Evolutionary conservation across 2,797 vertebrate genomes (phyloP).

Genomic region (Huso huso): DNA sequence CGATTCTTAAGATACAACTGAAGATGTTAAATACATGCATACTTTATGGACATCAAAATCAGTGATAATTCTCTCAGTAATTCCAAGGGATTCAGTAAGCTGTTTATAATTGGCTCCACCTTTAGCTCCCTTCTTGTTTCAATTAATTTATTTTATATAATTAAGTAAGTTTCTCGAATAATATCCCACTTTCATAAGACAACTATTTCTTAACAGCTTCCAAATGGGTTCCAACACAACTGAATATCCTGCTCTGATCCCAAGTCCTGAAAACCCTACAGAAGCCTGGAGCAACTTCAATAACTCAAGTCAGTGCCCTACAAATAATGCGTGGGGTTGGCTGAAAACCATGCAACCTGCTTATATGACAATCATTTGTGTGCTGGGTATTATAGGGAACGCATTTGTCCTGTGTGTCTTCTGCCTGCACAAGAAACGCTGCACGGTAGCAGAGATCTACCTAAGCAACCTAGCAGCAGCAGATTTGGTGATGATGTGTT

Average conservation of each 20-base stretch:
- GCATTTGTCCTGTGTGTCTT: constrained; percentile 63
- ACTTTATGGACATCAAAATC: too few relatives aligned
- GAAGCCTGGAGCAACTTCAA: constrained; percentile 23
- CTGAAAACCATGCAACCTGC: constrained; percentile 48
- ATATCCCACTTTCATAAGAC: neutral
- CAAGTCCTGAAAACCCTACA: neutral
- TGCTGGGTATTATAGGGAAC: constrained; percentile 67
- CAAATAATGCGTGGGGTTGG: constrained; percentile 51
- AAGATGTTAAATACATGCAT: too few relatives aligned
- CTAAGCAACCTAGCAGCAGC: constrained; percentile 72
- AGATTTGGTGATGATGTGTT: constrained; percentile 66
- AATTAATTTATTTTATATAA: too few relatives aligned
- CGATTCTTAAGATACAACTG: too few relatives aligned
- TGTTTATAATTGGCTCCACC: too few relatives aligned
- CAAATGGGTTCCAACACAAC: constrained; percentile 34
- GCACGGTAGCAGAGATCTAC: constrained; percentile 73
- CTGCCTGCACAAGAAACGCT: constrained; percentile 57
- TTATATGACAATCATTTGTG: constrained; percentile 51
- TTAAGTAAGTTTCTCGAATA: too few relatives aligned
- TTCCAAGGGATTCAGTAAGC: too few relatives aligned
- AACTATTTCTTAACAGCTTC: constrained; percentile 36
- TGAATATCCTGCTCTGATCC: constrained; percentile 16
- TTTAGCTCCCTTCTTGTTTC: too few relatives aligned
- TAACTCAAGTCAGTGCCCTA: constrained; percentile 46
- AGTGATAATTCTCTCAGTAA: too few relatives aligned